Base-by-base conservation (phyloP, 1,140 invertebrate species). In the Aricia agestis region DNA sequence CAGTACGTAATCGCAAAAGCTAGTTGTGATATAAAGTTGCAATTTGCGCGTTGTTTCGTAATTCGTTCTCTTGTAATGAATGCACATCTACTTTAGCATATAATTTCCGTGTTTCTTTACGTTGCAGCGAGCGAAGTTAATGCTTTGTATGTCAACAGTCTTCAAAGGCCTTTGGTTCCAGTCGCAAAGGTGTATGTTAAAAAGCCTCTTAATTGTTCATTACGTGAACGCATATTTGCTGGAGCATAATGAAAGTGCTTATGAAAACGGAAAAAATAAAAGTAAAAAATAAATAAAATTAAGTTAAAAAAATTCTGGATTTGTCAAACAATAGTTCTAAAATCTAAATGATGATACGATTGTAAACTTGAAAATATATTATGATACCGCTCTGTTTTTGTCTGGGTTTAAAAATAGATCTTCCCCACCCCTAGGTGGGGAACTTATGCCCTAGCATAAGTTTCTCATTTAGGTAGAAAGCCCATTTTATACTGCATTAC, bases 71-170 rank as follows among this genome's bases (percentile, higher is more conserved):
- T 77, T 73, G 69, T 74, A 72, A 71, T 66, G 68, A 31, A 68
- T 74, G 74, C 71, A 76, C 74, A 72, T 69, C 69, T 71, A 74
- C 74, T 72, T 72, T 73, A 68, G 66, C 75, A 76, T 68, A 76
- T 78, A 76, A 78, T 78, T 78, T 78, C 73, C 68, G 74, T 71
- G 74, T 78, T 78, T 78, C 77, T 78, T 78, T 78, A 65, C 72
- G 70, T 67, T 74, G 72, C 71, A 72, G 69, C 69, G 74, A 74
- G 77, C 72, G 76, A 78, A 78, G 72, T 76, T 74, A 42, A 58
- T 72, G 72, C 71, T 74, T 78, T 78, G 72, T 78, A 67, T 76
- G 77, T 76, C 74, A 78, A 78, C 76, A 72, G 76, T 70, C 59
- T 63, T 63, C 19, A 25, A 63, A 66, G 74, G 76, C 77, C 74